Evolutionary conservation across 2,113 vertebrate genomes (phyloP).

Genomic region (Scolopax mira): DNA sequence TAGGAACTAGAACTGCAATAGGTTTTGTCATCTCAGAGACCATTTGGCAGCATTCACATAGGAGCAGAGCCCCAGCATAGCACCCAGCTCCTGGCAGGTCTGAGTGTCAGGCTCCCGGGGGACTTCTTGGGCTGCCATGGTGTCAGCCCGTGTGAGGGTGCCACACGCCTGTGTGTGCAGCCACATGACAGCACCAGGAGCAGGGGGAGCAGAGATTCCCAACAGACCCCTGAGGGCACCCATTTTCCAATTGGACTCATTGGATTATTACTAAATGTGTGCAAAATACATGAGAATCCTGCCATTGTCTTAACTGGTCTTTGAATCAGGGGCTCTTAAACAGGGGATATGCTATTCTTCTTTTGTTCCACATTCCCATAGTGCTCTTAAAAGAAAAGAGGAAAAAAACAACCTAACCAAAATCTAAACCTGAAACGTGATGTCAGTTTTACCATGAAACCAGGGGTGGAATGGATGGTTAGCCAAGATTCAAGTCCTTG

Average conservation of each 20-base stretch:
- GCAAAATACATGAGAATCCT: not conserved
- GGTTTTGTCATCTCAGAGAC: not conserved
- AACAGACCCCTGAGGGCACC: not conserved
- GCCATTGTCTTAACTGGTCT: not conserved
- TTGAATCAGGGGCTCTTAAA: not conserved
- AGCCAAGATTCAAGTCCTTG: not conserved
- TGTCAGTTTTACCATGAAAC: not conserved
- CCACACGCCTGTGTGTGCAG: rapidly evolving
- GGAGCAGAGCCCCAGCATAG: not conserved
- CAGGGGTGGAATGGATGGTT: not conserved
- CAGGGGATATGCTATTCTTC: not conserved
- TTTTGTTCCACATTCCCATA: not conserved
- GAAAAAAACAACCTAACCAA: rapidly evolving
- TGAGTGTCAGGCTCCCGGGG: not conserved
- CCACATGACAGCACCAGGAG: not conserved
- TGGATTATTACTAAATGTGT: not conserved
- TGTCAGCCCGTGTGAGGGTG: not conserved
- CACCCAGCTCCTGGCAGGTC: not conserved
- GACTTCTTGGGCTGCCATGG: not conserved
- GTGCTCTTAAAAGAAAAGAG: not conserved
- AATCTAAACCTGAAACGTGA: not conserved
- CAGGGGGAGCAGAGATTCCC: not conserved
- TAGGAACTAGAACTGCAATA: not conserved
- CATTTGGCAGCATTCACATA: rapidly evolving
- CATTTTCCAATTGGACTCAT: not conserved